Conservation (phyloP, 2,888 invertebrate species). For the Lissonota sp. region DNA sequence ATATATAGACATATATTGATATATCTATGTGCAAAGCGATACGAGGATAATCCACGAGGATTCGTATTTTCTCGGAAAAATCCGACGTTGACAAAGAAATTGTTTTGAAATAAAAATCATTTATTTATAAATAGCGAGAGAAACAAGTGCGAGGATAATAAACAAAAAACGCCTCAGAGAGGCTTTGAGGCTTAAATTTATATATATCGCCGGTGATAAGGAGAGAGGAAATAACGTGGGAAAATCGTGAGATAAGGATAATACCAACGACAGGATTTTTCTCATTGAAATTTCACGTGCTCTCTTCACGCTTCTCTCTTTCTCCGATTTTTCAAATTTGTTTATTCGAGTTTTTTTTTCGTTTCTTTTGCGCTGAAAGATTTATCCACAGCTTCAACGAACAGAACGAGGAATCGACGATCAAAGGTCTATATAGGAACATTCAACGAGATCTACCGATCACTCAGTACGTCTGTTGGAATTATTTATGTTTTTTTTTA, state of each 20-base stretch:
- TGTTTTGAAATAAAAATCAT: neutral
- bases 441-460: neutral
- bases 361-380: neutral
- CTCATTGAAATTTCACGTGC: neutral
- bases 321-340: neutral
- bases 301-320: neutral
- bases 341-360: neutral
- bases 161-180: neutral
- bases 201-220: slow-evolving; percentile 6
- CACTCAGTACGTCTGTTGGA: neutral
- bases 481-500: neutral
- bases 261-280: neutral
- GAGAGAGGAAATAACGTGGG: neutral
- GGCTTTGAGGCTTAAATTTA: neutral
- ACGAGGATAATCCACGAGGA: neutral
- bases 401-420: neutral
- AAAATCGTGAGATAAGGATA: neutral
- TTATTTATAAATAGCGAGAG: neutral
- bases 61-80: too few relatives aligned
- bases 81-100: slow-evolving; percentile 4
- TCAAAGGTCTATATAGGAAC: neutral
- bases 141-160: slow-evolving; percentile 32
- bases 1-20: slow-evolving; percentile 19
- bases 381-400: neutral
- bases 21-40: slow-evolving; percentile 2